Conservation (phyloP, 2,797 vertebrate species). For the Gadopsis marmoratus region DNA sequence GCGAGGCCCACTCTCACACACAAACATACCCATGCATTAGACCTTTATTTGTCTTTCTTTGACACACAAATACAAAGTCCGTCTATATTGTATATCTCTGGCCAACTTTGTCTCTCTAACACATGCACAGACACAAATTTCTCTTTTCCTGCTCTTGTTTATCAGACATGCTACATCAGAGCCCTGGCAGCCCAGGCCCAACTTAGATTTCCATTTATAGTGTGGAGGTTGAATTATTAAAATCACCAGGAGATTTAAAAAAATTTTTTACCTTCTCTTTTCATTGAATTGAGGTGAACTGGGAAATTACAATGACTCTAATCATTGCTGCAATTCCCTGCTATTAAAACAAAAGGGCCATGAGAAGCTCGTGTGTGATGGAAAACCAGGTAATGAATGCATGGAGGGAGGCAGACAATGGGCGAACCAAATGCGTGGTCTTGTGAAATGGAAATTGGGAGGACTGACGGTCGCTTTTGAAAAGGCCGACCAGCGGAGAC, state of each 20-base stretch:
- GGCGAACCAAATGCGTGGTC: conserved; percentile 28
- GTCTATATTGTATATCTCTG: conserved; percentile 9
- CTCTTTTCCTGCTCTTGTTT: conserved; percentile 53
- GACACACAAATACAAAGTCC: conserved; percentile 22
- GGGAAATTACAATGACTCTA: conserved; percentile 57
- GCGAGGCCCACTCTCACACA: conserved; percentile 34
- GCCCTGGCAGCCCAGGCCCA: conserved; percentile 41
- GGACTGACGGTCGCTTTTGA: conserved; percentile 30
- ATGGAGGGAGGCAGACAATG: conserved; percentile 52
- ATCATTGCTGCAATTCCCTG: conserved; percentile 47
- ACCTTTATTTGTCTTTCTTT: conserved; percentile 19
- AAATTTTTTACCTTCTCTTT: conserved; percentile 40
- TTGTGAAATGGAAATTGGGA: conserved; percentile 76
- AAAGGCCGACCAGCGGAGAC: conserved; percentile 33
- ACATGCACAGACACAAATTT: conserved; percentile 9
- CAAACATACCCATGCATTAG: conserved; percentile 26
- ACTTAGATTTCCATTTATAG: conserved; percentile 75
- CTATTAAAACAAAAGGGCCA: conserved; percentile 61
- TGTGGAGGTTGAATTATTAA: conserved; percentile 72
- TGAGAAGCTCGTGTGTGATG: conserved; percentile 34
- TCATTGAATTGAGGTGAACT: conserved; percentile 53
- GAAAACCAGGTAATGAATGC: conserved; percentile 67
- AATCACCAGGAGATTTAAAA: conserved; percentile 52
- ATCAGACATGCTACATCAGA: conserved; percentile 63
- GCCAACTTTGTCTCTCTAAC: conserved; percentile 23